Evolutionary conservation across 2,888 invertebrate genomes (phyloP), one percentile per base, ranked within the genome.

Genomic region (Panzeria rudis): DNA sequence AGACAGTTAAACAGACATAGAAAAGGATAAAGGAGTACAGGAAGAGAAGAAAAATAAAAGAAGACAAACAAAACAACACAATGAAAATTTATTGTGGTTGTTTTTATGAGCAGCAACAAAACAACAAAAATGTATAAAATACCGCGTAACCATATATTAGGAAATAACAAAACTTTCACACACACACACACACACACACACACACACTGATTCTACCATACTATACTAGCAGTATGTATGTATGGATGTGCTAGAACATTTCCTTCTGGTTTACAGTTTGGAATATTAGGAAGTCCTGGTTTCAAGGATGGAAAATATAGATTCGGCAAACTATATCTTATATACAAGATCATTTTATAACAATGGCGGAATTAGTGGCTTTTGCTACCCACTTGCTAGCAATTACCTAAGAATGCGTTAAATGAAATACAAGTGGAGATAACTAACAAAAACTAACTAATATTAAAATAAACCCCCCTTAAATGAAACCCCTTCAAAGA

Each of bases 81-180:
- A 82, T 82, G 62, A 85, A 78, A 82, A 85, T 85, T 85, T 85
- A 85, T 85, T 85, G 85, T 75, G 85, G 85, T 71, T 85, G 82
- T 82, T 78, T 84, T 82, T 82, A 82, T 85, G 82, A 85, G 82
- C 59, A 73, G 59, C 29, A 73, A 47, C 56, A 73, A 44, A 69
- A 62, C 59, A 69, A 61, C 44, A 77, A 62, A 62, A 54, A 44
- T 66, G 3, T 76, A 71, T 35, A 71, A 82, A 82, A 82, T 76
- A 64, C 78, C 73, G 85, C 82, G 78, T 71, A 82, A 78, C 73
- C 82, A 85, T 82, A 82, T 85, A 85, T 85, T 85, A 82, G 78
- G 82, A 82, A 78, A 68, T 85, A 82, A 78, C 78, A 78, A 77
- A 69, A 62, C 61, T 17, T 50, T 23, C 38, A 41, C 52, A 29